These are phyloP conservation scores for Eupithecia dodoneata DNA, from an alignment of 2,888 invertebrate species.

Conservation along the genomic window DNA sequence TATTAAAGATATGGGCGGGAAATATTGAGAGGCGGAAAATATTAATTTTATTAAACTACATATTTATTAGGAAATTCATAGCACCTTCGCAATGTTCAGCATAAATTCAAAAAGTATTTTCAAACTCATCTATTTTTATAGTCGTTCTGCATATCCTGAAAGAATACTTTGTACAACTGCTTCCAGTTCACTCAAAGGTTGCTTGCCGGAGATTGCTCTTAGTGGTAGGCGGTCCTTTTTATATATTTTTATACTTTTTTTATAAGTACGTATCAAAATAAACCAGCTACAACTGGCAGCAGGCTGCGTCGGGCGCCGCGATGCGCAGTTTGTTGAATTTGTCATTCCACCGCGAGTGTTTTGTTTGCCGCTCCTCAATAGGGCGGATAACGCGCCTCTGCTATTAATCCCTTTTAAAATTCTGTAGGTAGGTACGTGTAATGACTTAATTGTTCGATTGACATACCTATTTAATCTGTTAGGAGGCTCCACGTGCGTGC, in stretches of 20 bases:
- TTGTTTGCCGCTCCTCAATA: conserved; percentile 39
- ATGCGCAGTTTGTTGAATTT: conserved; percentile 39
- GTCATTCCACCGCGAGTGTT: conserved; percentile 40
- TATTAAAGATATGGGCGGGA: no score
- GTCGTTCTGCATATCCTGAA: no score
- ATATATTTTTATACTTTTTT: neutral
- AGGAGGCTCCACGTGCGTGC: no score
- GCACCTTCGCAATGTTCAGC: no score
- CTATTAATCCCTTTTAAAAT: conserved; percentile 6
- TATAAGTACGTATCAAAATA: neutral
- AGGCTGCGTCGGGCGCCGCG: conserved; percentile 14
- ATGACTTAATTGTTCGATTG: conserved; percentile 23
- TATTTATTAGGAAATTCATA: no score
- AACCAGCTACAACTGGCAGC: neutral
- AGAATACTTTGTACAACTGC: neutral
- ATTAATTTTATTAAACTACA: no score
- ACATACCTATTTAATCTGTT: neutral
- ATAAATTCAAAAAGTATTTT: no score
- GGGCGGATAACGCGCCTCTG: conserved; percentile 17
- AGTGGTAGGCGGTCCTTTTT: neutral
- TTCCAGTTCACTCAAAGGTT: neutral
- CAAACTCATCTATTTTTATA: no score
- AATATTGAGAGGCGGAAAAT: no score
- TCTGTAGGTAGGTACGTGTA: conserved; percentile 23
- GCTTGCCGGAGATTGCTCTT: neutral